phyloP scores from a whole-genome alignment of 1,140 invertebrate genomes.

The Drosophila lini region DNA sequence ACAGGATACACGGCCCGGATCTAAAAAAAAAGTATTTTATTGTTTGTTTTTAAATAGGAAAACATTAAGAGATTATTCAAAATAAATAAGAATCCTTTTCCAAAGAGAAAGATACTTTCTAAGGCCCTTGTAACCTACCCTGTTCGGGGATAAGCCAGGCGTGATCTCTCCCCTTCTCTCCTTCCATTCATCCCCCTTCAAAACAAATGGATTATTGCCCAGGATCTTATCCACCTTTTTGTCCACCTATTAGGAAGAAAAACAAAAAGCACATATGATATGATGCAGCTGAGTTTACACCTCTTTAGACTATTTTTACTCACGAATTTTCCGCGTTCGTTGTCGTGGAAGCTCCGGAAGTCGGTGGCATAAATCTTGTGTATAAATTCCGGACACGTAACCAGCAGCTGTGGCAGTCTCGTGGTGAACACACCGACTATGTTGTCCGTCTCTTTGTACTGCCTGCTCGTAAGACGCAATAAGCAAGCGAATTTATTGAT shows the following conservation, averaged over 20 bases:
- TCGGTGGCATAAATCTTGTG: constrained; percentile 85
- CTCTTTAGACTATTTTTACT: constrained; percentile 44
- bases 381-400: constrained; percentile 85
- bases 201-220: constrained; percentile 83
- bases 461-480: constrained; percentile 8
- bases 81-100: background rate
- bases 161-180: constrained; percentile 85
- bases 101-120: background rate
- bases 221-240: constrained; percentile 81
- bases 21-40: constrained; percentile 5
- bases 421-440: constrained; percentile 61
- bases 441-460: constrained; percentile 52
- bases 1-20: constrained; percentile 64
- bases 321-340: constrained; percentile 51
- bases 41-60: background rate
- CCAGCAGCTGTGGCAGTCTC: constrained; percentile 73
- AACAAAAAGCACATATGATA: background rate
- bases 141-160: constrained; percentile 85
- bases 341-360: constrained; percentile 83
- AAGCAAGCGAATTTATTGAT: background rate
- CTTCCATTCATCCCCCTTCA: constrained; percentile 85
- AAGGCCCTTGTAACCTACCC: constrained; percentile 46
- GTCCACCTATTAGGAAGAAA: constrained; percentile 47
- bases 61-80: background rate
- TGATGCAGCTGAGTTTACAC: background rate